Evolutionary conservation across 2,113 vertebrate species (phyloP).

Genomic region (Pelmatolapia mariae): DNA sequence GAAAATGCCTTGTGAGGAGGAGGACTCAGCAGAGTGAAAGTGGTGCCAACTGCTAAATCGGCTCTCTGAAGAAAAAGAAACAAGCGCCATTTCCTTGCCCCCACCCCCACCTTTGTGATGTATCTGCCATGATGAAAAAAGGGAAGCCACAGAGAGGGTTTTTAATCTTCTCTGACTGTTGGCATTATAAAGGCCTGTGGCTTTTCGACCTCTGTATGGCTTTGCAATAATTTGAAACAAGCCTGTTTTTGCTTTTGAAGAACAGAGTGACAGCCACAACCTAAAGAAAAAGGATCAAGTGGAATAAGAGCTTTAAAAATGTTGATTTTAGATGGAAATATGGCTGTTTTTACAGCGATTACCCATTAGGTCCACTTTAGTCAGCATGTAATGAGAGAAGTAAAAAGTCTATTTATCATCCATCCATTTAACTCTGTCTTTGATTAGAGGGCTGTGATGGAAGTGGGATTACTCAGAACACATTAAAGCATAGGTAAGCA

Average conservation of each 20-base stretch:
- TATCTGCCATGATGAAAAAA: slow-evolving; percentile 53
- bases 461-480: slow-evolving; percentile 45
- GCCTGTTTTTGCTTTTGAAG: background rate
- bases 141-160: slow-evolving; percentile 31
- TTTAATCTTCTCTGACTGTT: slow-evolving; percentile 58
- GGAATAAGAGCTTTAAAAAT: background rate
- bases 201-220: slow-evolving; percentile 17
- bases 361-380: slow-evolving; percentile 6
- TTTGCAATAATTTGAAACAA: slow-evolving; percentile 43
- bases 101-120: slow-evolving; percentile 48
- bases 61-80: slow-evolving; percentile 45
- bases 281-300: background rate
- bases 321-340: background rate
- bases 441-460: slow-evolving; percentile 36
- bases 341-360: background rate
- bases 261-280: background rate
- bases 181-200: slow-evolving; percentile 34
- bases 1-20: slow-evolving; percentile 43
- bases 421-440: slow-evolving; percentile 35
- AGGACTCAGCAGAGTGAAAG: slow-evolving; percentile 41
- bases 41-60: slow-evolving; percentile 56
- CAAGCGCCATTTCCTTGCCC: slow-evolving; percentile 22
- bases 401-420: slow-evolving; percentile 11
- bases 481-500: slow-evolving; percentile 45
- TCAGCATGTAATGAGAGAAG: background rate